Percentiles rank a stretch among this genome's conserved stretches.
Conservation (phyloP, 2,113 vertebrate species). For the Catagonus wagneri region DNA sequence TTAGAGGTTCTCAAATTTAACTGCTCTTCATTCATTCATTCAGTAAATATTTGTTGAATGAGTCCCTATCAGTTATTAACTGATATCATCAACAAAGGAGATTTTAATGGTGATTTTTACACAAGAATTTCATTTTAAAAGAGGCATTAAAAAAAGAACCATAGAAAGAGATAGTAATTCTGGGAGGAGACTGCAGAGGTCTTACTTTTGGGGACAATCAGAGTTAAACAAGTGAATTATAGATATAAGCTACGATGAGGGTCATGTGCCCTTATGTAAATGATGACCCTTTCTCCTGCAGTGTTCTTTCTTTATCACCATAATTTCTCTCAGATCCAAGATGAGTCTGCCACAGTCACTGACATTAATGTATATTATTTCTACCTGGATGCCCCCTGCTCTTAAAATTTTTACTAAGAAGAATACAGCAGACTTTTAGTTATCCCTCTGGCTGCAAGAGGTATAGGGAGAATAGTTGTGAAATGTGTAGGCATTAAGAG, state of each 20-base stretch:
- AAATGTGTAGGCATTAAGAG: not conserved
- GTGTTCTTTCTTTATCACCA: not conserved
- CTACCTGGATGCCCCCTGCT: not conserved
- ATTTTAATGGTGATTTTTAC: not conserved
- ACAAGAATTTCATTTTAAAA: not conserved
- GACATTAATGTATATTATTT: not conserved
- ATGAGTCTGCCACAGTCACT: not conserved
- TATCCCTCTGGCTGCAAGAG: not conserved
- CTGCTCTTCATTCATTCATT: not conserved
- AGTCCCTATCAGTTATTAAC: not conserved
- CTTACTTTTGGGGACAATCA: not conserved
- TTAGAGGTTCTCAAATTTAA: not conserved
- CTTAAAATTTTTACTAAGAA: not conserved
- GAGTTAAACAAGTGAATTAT: constrained; percentile 3
- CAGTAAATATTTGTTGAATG: constrained; percentile 25
- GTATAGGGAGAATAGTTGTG: not conserved
- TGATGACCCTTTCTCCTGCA: not conserved
- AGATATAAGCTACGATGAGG: not conserved
- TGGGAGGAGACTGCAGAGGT: not conserved
- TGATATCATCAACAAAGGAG: not conserved
- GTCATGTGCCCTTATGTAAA: not conserved
- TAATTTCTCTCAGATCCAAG: not conserved
- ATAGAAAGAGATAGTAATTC: not conserved
- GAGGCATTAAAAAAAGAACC: not conserved
- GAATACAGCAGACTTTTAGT: not conserved